Percentiles rank a stretch among this genome's conserved stretches.
Conservation (phyloP, 2,888 invertebrate genomes). For the Nebria brevicollis region DNA sequence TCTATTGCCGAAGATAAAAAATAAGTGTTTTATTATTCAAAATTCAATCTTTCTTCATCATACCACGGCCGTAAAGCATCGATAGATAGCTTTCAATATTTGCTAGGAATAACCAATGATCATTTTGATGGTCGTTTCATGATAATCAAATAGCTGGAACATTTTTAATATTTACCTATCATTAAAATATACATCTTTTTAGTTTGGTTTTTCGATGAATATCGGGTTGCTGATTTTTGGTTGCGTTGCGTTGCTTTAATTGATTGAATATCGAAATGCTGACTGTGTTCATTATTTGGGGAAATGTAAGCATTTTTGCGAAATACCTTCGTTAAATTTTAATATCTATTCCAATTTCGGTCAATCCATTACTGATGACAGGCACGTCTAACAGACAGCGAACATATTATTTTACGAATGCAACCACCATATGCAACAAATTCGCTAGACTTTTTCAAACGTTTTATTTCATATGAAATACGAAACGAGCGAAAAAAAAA, state of each 20-base stretch:
- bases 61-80: conserved; percentile 27
- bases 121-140: conserved; percentile 12
- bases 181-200: conserved; percentile 39
- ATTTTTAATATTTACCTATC: conserved; percentile 35
- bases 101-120: not conserved
- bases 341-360: too few relatives aligned
- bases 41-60: conserved; percentile 42
- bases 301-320: too few relatives aligned
- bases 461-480: too few relatives aligned
- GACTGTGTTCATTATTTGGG: not conserved
- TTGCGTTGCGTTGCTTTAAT: not conserved
- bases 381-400: too few relatives aligned
- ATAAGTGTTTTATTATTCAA: conserved; percentile 45
- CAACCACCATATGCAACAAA: too few relatives aligned
- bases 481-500: too few relatives aligned
- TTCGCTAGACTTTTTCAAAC: too few relatives aligned
- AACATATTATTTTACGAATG: too few relatives aligned
- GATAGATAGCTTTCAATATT: conserved; percentile 16
- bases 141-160: conserved; percentile 21
- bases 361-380: too few relatives aligned
- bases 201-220: not conserved
- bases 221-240: not conserved
- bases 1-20: conserved; percentile 22
- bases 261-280: conserved; percentile 7
- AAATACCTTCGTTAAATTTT: too few relatives aligned